Conservation (phyloP, 2,113 vertebrate genomes). For the Taxidea taxus region DNA sequence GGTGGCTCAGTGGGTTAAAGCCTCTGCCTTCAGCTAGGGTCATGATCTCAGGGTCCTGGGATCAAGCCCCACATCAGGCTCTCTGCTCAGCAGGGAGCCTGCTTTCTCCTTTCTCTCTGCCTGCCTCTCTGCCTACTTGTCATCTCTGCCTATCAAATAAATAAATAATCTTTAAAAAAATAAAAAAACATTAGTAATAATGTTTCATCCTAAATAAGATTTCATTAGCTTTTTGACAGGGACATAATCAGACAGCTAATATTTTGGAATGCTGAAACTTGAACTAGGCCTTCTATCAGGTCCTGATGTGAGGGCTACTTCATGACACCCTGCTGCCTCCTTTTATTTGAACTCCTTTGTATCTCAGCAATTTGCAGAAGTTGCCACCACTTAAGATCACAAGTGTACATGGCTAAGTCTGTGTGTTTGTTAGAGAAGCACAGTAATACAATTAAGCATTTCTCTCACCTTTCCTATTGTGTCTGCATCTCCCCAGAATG, state of each 20-base stretch:
- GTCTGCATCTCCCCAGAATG: neutral
- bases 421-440: neutral
- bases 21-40: too few species aligned
- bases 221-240: neutral
- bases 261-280: neutral
- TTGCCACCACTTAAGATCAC: neutral
- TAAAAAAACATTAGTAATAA: neutral
- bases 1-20: too few species aligned
- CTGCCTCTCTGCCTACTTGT: too few species aligned
- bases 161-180: too few species aligned
- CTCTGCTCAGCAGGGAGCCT: too few species aligned
- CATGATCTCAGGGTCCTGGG: too few species aligned
- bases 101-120: too few species aligned
- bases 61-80: too few species aligned
- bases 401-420: neutral
- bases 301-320: neutral
- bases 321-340: neutral
- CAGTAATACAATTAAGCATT: neutral
- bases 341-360: neutral
- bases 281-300: neutral
- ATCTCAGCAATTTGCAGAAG: neutral
- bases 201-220: neutral
- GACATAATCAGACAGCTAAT: neutral
- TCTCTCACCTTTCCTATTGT: neutral
- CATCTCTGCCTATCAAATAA: too few species aligned